Conservation (phyloP, 2,888 invertebrate species). For the Amiota minor region DNA sequence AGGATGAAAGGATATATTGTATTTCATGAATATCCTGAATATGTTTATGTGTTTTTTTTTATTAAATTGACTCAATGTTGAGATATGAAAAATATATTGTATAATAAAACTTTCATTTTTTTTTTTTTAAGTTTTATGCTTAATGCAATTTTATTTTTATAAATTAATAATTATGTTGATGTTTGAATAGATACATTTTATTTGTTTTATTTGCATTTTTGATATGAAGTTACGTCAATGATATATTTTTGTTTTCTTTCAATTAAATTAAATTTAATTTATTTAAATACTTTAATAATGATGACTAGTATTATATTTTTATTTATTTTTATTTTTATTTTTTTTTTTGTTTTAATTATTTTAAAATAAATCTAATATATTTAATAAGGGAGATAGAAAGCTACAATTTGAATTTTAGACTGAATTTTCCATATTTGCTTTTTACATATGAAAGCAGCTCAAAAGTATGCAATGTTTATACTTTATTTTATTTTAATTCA, state of each 20-base stretch:
- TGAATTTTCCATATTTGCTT: no score
- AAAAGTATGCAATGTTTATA: constrained; percentile 6
- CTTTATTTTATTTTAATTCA: no score
- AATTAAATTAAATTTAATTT: neutral
- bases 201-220: constrained; percentile 16
- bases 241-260: constrained; percentile 19
- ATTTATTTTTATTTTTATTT: no score
- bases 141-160: no score
- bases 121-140: no score
- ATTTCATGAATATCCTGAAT: neutral
- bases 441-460: neutral
- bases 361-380: no score
- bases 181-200: constrained; percentile 34
- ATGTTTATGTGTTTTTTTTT: neutral
- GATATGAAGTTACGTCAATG: constrained; percentile 11
- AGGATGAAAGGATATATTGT: neutral
- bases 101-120: no score
- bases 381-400: no score
- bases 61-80: no score
- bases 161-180: constrained; percentile 32
- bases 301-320: constrained; percentile 3
- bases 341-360: no score
- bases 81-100: no score
- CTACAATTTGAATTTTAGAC: no score
- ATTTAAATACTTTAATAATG: neutral